Evolutionary conservation across 2,888 invertebrate species (phyloP), one percentile per base, ranked within the genome.

Genomic region (Dusona sp.): DNA sequence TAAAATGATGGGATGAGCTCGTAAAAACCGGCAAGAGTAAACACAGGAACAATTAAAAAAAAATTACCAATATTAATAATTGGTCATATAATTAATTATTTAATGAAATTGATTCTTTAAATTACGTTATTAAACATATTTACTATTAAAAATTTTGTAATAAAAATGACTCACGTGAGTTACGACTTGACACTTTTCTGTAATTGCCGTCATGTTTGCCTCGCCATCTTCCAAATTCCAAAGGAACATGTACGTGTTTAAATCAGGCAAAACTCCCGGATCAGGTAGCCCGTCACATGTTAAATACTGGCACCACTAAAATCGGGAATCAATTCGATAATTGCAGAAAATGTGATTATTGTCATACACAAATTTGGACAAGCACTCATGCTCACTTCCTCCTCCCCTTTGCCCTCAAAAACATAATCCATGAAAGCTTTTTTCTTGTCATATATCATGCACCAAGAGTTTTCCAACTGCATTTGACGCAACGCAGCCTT

Each of bases 281-380:
- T 96, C 95, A 0, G 96, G 96, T 0, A 96, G 94, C 3, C 96
- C 96, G 79, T 96, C 96, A 87, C 96, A 96, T 0, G 94, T 94
- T 67, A 96, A 94, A 87, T 96, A 96, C 80, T 95, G 95, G 64
- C 93, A 91, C 96, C 96, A 96, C 96, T 96, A 91, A 16, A 61
- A 79, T n/a, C 48, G n/a, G 1, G n/a, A 48, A 4, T 48, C 0
- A 48, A 48, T 19, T 48, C 48, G 16, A 16, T 45, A 6, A 48
- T 38, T 38, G 9, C 9, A 38, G n/a, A n/a, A n/a, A n/a, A n/a
- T n/a, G n/a, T n/a, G n/a, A n/a, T n/a, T n/a, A n/a, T 48, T 6
- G 48, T 19, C 48, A 19, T 7, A n/a, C 6, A 7, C 7, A 19
- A 48, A 19, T 19, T 48, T 16, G 4, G 48, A 16, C 48, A 6